These are phyloP conservation scores for Ornithoptera alexandrae DNA, from an alignment of 2,888 invertebrate species.

Conservation along the genomic window DNA sequence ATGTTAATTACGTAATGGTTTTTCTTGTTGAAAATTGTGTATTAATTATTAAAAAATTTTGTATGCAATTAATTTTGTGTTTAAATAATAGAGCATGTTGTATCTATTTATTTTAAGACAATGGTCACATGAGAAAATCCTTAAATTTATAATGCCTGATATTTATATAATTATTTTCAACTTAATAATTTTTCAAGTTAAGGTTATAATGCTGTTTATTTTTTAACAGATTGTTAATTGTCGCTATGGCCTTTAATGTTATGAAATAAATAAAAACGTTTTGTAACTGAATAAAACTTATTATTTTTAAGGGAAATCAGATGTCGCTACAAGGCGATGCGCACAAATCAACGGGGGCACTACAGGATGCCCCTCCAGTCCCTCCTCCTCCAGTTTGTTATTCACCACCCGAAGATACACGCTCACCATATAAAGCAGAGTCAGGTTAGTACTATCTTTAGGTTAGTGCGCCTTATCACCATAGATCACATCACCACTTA, in stretches of 20 bases:
- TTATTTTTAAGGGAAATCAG: constrained; percentile 38
- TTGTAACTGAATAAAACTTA: neutral
- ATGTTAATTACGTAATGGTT: neutral
- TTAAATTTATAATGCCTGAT: too few species aligned
- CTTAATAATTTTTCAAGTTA: too few species aligned
- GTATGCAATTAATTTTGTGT: too few species aligned
- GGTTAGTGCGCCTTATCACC: too few species aligned
- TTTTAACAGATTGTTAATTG: neutral
- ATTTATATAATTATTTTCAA: too few species aligned
- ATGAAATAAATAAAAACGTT: neutral
- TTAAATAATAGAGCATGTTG: too few species aligned
- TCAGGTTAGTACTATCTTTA: constrained; percentile 41
- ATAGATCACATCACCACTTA: too few species aligned
- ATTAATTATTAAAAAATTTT: too few species aligned
- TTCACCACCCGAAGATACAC: constrained; percentile 47
- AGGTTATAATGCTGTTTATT: neutral
- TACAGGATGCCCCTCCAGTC: constrained; percentile 65
- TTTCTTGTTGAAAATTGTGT: neutral
- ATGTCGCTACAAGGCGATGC: constrained; percentile 38
- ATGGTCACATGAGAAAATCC: too few species aligned
- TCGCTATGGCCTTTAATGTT: neutral
- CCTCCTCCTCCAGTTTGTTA: constrained; percentile 68
- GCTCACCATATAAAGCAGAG: constrained; percentile 37
- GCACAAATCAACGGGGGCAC: constrained; percentile 66
- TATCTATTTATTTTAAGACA: too few species aligned